A percentile compares a stretch with the other conserved stretches of the same genome.
Conservation (phyloP, 2,888 invertebrate species). For the Allacma fusca region DNA sequence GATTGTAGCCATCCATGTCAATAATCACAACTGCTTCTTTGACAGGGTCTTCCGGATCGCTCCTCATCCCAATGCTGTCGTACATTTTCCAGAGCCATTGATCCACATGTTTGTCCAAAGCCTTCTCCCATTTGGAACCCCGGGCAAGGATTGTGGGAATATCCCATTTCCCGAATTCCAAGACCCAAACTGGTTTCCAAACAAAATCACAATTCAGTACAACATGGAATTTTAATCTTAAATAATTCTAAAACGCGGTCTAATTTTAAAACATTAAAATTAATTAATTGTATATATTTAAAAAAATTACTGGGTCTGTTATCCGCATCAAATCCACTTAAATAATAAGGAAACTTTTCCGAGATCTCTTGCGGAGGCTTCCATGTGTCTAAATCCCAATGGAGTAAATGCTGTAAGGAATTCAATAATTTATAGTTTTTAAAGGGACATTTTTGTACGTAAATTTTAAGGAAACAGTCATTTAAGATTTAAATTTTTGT, state of each 20-base stretch:
- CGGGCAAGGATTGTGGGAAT: not conserved
- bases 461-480: too few relatives aligned
- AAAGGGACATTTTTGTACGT: too few relatives aligned
- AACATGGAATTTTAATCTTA: too few relatives aligned
- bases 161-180: constrained; percentile 22
- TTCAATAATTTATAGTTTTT: too few relatives aligned
- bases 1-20: constrained; percentile 11
- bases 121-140: not conserved
- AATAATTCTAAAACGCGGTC: too few relatives aligned
- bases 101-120: constrained; percentile 2
- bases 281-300: not conserved
- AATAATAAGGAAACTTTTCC: not conserved
- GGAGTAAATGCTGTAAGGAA: too few relatives aligned
- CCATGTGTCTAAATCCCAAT: too few relatives aligned
- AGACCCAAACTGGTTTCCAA: not conserved
- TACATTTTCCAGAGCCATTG: constrained; percentile 9
- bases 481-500: too few relatives aligned
- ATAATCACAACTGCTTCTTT: not conserved
- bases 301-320: not conserved
- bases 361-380: not conserved
- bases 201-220: too few relatives aligned
- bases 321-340: not conserved
- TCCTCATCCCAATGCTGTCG: not conserved
- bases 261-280: too few relatives aligned
- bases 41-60: not conserved